Percentiles rank a stretch among this genome's conserved stretches.
Evolutionary conservation across 2,888 invertebrate species (phyloP).

Genomic region (Caenorhabditis imperialis): DNA sequence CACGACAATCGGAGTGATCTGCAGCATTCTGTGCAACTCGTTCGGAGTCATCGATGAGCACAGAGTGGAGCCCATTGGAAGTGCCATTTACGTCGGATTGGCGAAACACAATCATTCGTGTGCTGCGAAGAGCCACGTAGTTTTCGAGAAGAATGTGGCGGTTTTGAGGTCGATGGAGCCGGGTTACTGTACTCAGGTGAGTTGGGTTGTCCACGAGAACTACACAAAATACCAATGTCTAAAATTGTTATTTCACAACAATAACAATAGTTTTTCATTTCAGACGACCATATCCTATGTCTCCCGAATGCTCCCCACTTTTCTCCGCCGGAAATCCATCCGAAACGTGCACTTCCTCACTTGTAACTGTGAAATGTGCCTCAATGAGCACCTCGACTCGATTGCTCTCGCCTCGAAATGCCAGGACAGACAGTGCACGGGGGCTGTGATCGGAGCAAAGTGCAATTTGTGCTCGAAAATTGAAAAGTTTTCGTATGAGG

Average conservation of each 20-base stretch:
- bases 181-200: slow-evolving; percentile 13
- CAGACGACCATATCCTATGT: slow-evolving; percentile 49
- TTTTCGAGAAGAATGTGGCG: slow-evolving; percentile 26
- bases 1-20: slow-evolving; percentile 19
- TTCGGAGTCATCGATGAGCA: slow-evolving; percentile 39
- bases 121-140: slow-evolving; percentile 28
- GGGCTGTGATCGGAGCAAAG: slow-evolving; percentile 6
- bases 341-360: slow-evolving; percentile 37
- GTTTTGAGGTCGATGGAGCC: slow-evolving; percentile 11
- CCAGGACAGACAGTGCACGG: slow-evolving; percentile 1
- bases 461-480: no score
- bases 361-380: slow-evolving; percentile 38
- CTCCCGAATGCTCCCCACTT: slow-evolving; percentile 47
- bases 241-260: no score
- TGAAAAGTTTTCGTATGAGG: not conserved
- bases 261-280: no score
- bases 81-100: slow-evolving; percentile 33
- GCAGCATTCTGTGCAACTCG: slow-evolving; percentile 36
- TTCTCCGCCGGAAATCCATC: slow-evolving; percentile 18
- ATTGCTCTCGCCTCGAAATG: slow-evolving; percentile 22
- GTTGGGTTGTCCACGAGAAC: not conserved
- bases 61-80: slow-evolving; percentile 32
- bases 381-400: slow-evolving; percentile 27
- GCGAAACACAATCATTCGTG: slow-evolving; percentile 50
- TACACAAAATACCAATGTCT: no score